Evolutionary conservation across 2,113 vertebrate species (phyloP), one percentile per base, ranked within the genome.

Genomic region (Pheucticus melanocephalus): DNA sequence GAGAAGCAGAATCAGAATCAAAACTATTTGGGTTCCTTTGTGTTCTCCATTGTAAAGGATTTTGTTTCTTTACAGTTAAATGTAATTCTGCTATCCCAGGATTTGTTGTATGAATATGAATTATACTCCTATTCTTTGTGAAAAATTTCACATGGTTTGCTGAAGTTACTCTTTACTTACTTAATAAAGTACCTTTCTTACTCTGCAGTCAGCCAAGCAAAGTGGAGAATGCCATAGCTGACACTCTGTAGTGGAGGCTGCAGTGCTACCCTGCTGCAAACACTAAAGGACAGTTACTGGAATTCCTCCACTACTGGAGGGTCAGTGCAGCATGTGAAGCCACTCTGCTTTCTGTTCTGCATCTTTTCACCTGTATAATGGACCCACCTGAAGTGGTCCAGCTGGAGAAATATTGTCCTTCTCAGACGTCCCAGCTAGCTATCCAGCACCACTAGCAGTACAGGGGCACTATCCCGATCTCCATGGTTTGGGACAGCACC

Each of bases 181-280:
- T 81, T 82, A 14, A 35, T 15, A 53, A 81, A 40, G 5, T 51
- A 47, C 9, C 4, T 73, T 70, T 30, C 12, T 33, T 12, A 18
- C 10, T 56, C 30, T 57, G 19, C 15, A 47, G 6, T 44, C 30
- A 65, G 15, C 5, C 9, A 33, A 31, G 6, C 13, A 35, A 24
- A 3, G 8, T 5, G 23, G 14, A 60, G 60, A 64, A 33, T 68
- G 51, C 3, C 13, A 7, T 8, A 31, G 48, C 5, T 22, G n/a
- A 15, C 4, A 27, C 14, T 30, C 14, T 50, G 25, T 5, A 39
- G 23, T 37, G 9, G 30, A 33, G 12, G 23, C 23, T 50, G 35
- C 1, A 1, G 20, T 53, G 6, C 48, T 71, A 28, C 17, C 15
- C 10, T 45, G 5, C 22, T 50, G 25, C 1, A 3, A n/a, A 2